Conservation (phyloP, 2,113 vertebrate species). For the Saimiri boliviensis region DNA sequence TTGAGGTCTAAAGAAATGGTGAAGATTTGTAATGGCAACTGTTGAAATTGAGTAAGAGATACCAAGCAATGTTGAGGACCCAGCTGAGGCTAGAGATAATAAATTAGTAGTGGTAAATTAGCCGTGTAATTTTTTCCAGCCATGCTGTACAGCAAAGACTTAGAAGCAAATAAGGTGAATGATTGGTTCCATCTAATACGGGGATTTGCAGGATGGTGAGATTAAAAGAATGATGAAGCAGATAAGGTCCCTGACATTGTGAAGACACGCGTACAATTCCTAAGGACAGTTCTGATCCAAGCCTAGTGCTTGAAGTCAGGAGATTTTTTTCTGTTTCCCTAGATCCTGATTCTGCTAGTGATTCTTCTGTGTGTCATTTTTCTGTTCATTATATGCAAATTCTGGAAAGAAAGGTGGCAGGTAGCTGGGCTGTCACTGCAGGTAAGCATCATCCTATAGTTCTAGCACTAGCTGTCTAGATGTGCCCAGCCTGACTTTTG, state of each 20-base stretch:
- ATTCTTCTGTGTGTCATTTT: neutral
- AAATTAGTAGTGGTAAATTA: neutral
- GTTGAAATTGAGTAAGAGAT: neutral
- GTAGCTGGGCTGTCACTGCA: slow-evolving; percentile 60
- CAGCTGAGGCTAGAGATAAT: neutral
- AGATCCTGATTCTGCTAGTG: slow-evolving; percentile 46
- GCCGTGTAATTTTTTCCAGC: neutral
- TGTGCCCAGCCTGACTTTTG: slow-evolving; percentile 43
- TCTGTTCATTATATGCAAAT: neutral
- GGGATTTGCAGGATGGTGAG: neutral
- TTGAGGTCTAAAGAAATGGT: neutral
- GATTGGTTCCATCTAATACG: neutral
- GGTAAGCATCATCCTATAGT: slow-evolving; percentile 47
- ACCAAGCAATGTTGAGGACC: neutral
- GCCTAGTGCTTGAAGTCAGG: neutral
- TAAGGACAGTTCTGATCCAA: neutral
- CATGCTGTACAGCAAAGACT: neutral
- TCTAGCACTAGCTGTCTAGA: neutral
- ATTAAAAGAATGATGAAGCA: neutral
- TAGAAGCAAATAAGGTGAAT: neutral
- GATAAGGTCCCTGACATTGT: neutral
- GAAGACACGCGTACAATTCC: neutral
- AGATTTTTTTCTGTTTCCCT: slow-evolving; percentile 43
- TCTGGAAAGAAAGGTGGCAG: slow-evolving; percentile 69
- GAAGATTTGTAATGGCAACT: neutral